phyloP scores from a whole-genome alignment of 2,797 vertebrate species.

The Poecilia velifera region DNA sequence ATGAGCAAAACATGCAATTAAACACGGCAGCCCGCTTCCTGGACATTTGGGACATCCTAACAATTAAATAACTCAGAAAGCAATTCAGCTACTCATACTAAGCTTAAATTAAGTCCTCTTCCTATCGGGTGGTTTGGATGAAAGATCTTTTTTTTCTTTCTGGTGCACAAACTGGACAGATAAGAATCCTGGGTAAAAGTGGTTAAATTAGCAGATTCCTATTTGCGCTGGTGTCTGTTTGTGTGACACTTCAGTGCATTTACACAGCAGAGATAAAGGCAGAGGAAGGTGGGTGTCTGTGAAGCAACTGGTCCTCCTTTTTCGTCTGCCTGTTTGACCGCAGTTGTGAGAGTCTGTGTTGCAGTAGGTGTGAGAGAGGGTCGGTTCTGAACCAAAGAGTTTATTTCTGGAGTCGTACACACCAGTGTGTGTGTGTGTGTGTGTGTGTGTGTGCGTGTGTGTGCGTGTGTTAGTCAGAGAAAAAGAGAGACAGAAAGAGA shows the following conservation, averaged over 20 bases:
- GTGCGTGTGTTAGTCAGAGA: neutral
- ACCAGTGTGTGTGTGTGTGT: conserved; percentile 29
- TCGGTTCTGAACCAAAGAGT: conserved; percentile 52
- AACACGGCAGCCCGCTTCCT: neutral
- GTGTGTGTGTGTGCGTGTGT: conserved; percentile 24
- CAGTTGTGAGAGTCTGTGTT: conserved; percentile 65
- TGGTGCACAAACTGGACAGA: conserved; percentile 21
- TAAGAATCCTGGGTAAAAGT: conserved; percentile 11
- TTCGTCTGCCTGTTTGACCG: conserved; percentile 67
- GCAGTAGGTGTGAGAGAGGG: conserved; percentile 45
- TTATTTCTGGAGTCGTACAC: conserved; percentile 68
- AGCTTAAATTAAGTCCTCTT: conserved; percentile 6
- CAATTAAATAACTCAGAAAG: neutral
- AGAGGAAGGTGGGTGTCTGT: conserved; percentile 71
- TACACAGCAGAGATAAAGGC: conserved; percentile 40
- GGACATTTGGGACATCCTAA: neutral
- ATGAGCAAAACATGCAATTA: neutral
- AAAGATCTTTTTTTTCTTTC: conserved; percentile 11
- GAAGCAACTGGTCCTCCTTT: conserved; percentile 57
- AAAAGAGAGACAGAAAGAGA: neutral
- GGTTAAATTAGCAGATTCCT: conserved; percentile 36
- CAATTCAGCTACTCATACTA: neutral
- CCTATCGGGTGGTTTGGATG: conserved; percentile 5
- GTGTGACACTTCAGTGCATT: conserved; percentile 14
- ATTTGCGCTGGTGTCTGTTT: conserved; percentile 23